phyloP scores from a whole-genome alignment of 2,113 vertebrate genomes.

The Silurus meridionalis region DNA sequence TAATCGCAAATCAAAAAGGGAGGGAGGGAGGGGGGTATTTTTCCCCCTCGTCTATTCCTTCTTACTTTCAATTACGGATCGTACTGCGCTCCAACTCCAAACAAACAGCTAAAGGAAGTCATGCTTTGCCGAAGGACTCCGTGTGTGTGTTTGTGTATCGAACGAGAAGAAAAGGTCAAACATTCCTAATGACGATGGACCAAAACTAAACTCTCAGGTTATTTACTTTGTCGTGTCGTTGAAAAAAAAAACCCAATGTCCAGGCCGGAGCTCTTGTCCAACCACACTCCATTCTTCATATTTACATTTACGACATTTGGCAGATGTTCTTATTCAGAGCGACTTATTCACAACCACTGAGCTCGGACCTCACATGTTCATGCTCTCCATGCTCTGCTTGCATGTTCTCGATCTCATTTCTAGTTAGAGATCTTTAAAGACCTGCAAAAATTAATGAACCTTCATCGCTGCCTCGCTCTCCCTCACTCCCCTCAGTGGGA shows the following conservation, averaged over 20 bases:
- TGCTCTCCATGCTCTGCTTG: not conserved
- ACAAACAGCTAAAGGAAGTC: constrained; percentile 55
- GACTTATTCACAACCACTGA: no score
- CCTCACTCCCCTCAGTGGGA: constrained; percentile 42
- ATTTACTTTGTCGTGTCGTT: constrained; percentile 55
- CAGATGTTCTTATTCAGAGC: no score
- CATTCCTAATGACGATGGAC: constrained; percentile 54
- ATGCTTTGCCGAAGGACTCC: constrained; percentile 39
- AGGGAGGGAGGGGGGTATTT: constrained; percentile 7
- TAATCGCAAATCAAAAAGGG: constrained; percentile 64
- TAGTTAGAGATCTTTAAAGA: not conserved
- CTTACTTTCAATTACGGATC: constrained; percentile 44
- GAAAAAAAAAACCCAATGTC: not conserved
- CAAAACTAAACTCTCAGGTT: constrained; percentile 55
- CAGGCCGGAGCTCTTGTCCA: not conserved
- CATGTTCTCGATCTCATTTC: not conserved
- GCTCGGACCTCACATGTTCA: not conserved
- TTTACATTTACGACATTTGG: no score
- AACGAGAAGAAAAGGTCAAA: constrained; percentile 47
- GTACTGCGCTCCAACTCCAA: constrained; percentile 46
- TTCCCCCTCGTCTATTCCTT: constrained; percentile 9
- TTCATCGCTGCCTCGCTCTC: constrained; percentile 20
- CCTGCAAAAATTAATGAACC: not conserved
- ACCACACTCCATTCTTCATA: constrained; percentile 36
- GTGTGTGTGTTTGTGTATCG: not conserved